Evolutionary conservation across 2,888 invertebrate species (phyloP).

Genomic region (Chromoteleia sp.): DNA sequence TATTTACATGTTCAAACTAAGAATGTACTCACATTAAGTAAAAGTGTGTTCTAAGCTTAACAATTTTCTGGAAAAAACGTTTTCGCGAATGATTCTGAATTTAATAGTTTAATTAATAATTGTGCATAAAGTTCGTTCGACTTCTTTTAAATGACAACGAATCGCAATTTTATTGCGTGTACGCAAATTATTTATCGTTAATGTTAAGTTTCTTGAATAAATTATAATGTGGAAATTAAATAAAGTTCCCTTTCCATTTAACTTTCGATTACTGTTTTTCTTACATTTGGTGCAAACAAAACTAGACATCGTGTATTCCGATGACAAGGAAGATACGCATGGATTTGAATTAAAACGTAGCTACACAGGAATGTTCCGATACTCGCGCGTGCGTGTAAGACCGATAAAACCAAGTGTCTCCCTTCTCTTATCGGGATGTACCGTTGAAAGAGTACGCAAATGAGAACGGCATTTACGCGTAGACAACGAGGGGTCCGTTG

Average conservation of each 20-base stretch:
- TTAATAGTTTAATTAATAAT: no score
- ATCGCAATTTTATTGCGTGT: no score
- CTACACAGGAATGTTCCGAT: constrained; percentile 33
- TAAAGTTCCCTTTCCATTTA: no score
- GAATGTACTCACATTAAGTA: not conserved
- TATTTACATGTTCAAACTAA: not conserved
- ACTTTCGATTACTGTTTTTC: not conserved
- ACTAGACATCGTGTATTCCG: constrained; percentile 5
- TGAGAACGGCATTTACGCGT: constrained; percentile 56
- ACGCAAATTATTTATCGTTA: no score
- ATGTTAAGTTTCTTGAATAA: no score
- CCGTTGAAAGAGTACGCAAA: constrained; percentile 53
- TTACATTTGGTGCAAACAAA: not conserved
- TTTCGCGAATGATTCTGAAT: no score
- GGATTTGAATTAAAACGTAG: constrained; percentile 37
- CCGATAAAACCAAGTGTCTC: constrained; percentile 57
- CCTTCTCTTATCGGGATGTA: constrained; percentile 58
- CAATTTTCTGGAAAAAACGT: no score
- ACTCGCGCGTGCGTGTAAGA: constrained; percentile 55
- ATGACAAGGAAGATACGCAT: constrained; percentile 32
- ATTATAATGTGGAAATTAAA: no score
- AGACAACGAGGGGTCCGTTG: constrained; percentile 64
- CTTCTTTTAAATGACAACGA: no score
- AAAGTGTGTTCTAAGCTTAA: no score
- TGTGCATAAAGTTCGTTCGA: no score